Evolutionary conservation across 2,888 invertebrate genomes (phyloP).

Genomic region (Drosophila vallismaia): DNA sequence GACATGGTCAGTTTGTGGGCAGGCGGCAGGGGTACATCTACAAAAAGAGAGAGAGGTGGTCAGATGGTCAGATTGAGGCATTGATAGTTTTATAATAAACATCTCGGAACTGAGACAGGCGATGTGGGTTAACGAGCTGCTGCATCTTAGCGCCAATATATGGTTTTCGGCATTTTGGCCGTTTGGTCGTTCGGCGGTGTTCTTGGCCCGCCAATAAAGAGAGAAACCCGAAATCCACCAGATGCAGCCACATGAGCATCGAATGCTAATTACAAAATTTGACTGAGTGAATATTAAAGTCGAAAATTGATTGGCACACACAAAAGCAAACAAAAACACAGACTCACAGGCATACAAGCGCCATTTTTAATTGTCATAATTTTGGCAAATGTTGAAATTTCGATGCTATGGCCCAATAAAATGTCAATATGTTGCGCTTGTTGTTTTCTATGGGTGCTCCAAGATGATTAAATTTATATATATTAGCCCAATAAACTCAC

Average conservation of each 20-base stretch:
- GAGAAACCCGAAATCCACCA: conserved; percentile 41
- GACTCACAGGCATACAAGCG: conserved; percentile 2
- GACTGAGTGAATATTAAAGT: conserved; percentile 79
- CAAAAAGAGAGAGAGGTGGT: background rate
- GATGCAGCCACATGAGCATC: conserved; percentile 58
- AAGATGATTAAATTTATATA: conserved; percentile 53
- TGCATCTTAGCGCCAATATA: conserved; percentile 66
- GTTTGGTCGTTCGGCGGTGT: conserved; percentile 56
- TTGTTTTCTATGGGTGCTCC: conserved; percentile 45
- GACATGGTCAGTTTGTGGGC: conserved; percentile 97
- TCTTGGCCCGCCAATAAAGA: conserved; percentile 46
- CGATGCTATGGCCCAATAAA: conserved; percentile 58
- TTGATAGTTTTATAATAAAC: conserved; percentile 30
- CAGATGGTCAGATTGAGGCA: conserved; percentile 1
- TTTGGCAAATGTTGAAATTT: conserved; percentile 53
- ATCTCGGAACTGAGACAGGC: conserved; percentile 26
- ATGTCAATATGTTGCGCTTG: conserved; percentile 42
- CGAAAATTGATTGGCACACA: conserved; percentile 75
- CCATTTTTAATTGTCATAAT: conserved; percentile 66
- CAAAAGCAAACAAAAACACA: conserved; percentile 35
- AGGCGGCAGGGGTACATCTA: conserved; percentile 98
- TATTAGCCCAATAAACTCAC: conserved; percentile 35
- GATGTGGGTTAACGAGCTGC: conserved; percentile 68
- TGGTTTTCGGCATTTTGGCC: conserved; percentile 52
- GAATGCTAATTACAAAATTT: conserved; percentile 67